Conservation (phyloP, 2,888 invertebrate genomes). For the Drosophila buzzatii region DNA sequence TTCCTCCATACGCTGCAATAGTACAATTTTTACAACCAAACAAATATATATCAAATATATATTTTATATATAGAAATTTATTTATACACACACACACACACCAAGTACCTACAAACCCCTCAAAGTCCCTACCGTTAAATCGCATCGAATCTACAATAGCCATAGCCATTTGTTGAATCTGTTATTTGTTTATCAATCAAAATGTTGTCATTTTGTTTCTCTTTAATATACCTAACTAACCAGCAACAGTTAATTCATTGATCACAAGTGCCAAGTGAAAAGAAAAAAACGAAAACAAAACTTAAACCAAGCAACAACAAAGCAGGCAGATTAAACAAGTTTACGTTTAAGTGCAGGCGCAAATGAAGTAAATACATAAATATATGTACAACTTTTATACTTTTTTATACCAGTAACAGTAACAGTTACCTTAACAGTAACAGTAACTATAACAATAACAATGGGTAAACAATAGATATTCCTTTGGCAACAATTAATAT, state of each 20-base stretch:
- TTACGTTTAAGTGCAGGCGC: slow-evolving; percentile 57
- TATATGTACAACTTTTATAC: slow-evolving; percentile 57
- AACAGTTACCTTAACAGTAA: slow-evolving; percentile 11
- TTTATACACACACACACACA: slow-evolving; percentile 84
- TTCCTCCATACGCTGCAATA: slow-evolving; percentile 85
- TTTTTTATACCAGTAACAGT: slow-evolving; percentile 39
- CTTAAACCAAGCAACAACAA: slow-evolving; percentile 45
- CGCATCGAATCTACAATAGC: slow-evolving; percentile 61
- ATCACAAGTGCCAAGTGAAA: slow-evolving; percentile 62
- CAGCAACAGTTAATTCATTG: slow-evolving; percentile 69
- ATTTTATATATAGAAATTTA: slow-evolving; percentile 83
- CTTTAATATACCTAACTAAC: slow-evolving; percentile 36
- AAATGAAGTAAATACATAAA: slow-evolving; percentile 55
- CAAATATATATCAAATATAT: slow-evolving; percentile 82
- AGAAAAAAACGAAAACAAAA: slow-evolving; percentile 1
- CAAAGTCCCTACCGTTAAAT: slow-evolving; percentile 53
- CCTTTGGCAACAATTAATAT: slow-evolving; percentile 64
- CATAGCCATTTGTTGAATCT: slow-evolving; percentile 74
- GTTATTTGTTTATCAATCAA: slow-evolving; percentile 70
- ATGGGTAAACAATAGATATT: slow-evolving; percentile 60
- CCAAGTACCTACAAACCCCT: slow-evolving; percentile 80
- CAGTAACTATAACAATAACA: slow-evolving; percentile 30
- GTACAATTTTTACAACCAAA: slow-evolving; percentile 84
- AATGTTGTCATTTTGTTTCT: slow-evolving; percentile 58
- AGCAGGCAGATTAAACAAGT: slow-evolving; percentile 56